These are phyloP conservation scores for Amblyopsis hoosieri DNA, from an alignment of 2,797 vertebrate species.

Conservation along the genomic window DNA sequence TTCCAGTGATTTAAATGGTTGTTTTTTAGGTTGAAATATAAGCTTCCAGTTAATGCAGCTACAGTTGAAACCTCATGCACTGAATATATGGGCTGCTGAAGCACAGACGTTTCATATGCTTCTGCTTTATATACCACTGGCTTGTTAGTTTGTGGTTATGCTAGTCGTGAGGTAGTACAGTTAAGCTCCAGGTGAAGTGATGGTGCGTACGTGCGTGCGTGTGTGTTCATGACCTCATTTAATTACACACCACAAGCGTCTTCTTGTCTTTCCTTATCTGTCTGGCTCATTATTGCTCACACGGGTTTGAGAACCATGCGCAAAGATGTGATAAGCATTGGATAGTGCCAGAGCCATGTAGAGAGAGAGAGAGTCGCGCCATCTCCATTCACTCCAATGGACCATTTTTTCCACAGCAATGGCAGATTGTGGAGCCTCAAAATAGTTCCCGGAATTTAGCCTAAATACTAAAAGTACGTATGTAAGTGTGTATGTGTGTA, in stretches of 20 bases:
- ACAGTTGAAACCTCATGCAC: conserved; percentile 39
- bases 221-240: conserved; percentile 11
- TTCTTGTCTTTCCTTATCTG: background rate
- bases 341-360: no score
- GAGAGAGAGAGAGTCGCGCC: no score
- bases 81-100: conserved; percentile 20
- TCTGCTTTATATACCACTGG: conserved; percentile 5
- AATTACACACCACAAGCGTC: conserved; percentile 20
- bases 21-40: conserved; percentile 50
- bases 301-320: background rate
- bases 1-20: conserved; percentile 21
- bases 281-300: background rate
- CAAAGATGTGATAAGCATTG: no score
- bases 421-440: no score
- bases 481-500: no score
- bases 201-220: background rate
- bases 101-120: conserved; percentile 10
- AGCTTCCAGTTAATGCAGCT: conserved; percentile 26
- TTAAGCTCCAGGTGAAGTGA: conserved; percentile 10
- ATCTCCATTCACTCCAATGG: no score
- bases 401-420: no score
- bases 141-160: conserved; percentile 4
- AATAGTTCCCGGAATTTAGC: no score
- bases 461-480: no score
- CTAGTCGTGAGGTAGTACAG: conserved; percentile 26